phyloP scores from a whole-genome alignment of 2,888 invertebrate genomes.

The Cactoblastis cactorum region DNA sequence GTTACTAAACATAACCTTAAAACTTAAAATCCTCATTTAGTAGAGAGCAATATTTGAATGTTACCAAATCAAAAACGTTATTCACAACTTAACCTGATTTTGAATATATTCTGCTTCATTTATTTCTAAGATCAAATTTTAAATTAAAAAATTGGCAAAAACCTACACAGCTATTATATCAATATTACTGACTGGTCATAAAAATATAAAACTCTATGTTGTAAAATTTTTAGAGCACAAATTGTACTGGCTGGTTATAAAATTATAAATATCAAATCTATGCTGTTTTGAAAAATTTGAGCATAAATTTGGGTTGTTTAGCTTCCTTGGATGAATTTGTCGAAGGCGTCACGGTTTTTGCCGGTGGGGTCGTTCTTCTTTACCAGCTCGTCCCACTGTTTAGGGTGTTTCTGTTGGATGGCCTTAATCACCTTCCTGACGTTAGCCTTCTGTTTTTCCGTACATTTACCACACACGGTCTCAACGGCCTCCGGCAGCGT shows the following conservation, averaged over 20 bases:
- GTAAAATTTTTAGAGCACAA: neutral
- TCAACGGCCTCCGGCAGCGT: conserved; percentile 84
- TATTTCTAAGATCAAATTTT: neutral
- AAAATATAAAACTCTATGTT: too few species aligned
- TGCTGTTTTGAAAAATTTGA: conserved; percentile 1
- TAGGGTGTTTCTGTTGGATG: conserved; percentile 82
- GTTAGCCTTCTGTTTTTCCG: conserved; percentile 82
- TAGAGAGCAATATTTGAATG: conserved; percentile 2
- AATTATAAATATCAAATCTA: too few species aligned
- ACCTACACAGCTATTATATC: neutral
- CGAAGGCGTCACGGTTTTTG: conserved; percentile 81
- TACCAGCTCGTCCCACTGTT: conserved; percentile 83
- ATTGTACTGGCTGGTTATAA: too few species aligned
- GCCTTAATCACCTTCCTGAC: conserved; percentile 82
- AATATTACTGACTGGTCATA: neutral
- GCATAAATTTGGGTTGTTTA: conserved; percentile 30
- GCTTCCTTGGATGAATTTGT: conserved; percentile 66
- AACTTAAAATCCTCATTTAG: neutral
- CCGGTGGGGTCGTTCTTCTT: conserved; percentile 85
- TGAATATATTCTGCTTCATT: neutral
- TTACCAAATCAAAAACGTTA: neutral
- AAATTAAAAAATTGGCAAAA: neutral
- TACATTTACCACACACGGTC: conserved; percentile 84
- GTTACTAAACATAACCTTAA: neutral
- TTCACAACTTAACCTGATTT: neutral